A percentile compares a stretch with the other conserved stretches of the same genome.
Evolutionary conservation across 23 tunicate species (phyloP).

Genomic region (Ciona savignyi): DNA sequence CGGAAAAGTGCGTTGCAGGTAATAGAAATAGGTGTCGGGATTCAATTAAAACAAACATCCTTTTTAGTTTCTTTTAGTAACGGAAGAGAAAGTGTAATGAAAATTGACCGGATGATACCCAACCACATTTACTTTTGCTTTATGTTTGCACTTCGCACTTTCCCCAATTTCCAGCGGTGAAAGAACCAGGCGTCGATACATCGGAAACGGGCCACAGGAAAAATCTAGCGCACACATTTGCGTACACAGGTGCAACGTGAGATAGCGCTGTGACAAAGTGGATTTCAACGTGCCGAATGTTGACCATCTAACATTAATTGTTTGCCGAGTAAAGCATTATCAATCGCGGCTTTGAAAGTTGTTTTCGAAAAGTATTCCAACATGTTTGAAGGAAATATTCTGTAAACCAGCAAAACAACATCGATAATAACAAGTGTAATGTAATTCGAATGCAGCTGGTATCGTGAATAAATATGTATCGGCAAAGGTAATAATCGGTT

Average conservation of each 20-base stretch:
- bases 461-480: too few relatives aligned
- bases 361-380: too few relatives aligned
- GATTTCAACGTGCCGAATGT: background rate
- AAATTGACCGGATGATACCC: background rate
- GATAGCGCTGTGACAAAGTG: background rate
- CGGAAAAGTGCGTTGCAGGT: too few relatives aligned
- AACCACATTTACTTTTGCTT: background rate
- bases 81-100: too few relatives aligned
- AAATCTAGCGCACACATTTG: background rate
- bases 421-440: too few relatives aligned
- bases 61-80: too few relatives aligned
- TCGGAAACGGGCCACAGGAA: background rate
- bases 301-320: background rate
- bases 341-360: background rate
- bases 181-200: background rate
- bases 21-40: too few relatives aligned
- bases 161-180: background rate
- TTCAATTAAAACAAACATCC: too few relatives aligned
- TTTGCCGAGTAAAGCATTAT: background rate
- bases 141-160: background rate
- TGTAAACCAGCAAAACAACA: too few relatives aligned
- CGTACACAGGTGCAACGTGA: constrained; percentile 2
- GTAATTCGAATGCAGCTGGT: too few relatives aligned
- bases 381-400: too few relatives aligned
- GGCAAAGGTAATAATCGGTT: too few relatives aligned